Evolutionary conservation across 2,113 vertebrate genomes (phyloP), one percentile per base, ranked within the genome.

Genomic region (Bubo blakistoni): DNA sequence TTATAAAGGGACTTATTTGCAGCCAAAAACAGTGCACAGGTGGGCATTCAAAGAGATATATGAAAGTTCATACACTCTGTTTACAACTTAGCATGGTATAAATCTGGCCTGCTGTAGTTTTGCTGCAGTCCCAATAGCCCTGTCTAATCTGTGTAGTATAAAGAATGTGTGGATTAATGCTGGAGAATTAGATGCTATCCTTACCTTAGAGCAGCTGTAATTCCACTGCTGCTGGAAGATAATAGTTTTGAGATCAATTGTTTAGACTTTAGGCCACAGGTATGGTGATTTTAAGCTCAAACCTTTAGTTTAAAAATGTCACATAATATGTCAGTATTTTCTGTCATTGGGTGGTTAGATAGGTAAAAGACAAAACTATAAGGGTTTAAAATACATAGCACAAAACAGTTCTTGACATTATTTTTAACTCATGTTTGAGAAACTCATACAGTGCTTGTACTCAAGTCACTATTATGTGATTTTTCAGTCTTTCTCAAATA

Each of bases 221-320:
- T 94, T 94, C 79, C 55, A 77, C 76, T 88, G 74, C 59, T 88
- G 59, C 46, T 90, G 67, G 51, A 92, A 93, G 90, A 93, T 88
- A 94, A 96, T 91, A 78, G 81, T 73, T 96, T 96, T 96, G 74
- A 96, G 93, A 96, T 95, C 67, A 83, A 94, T 91, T 93, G 70
- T 76, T 90, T 86, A 88, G 71, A 78, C 82, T 80, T 92, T 52
- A 88, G 66, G 66, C 54, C 61, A 77, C 51, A 87, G 51, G 49
- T 76, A 80, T 11, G 52, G 82, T 76, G 90, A 87, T 91, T 96
- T 91, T 83, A 85, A 85, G 30, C 30, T 93, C 55, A 17, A 92
- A 76, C 16, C 58, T 94, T 86, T 70, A 76, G 40, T 69, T 92
- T 91, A 42, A 89, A 94, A 92, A 73, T 62, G 40, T 87, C 81